Base-by-base conservation (phyloP, 1,140 invertebrate species). In the Probaryconus sp. region DNA sequence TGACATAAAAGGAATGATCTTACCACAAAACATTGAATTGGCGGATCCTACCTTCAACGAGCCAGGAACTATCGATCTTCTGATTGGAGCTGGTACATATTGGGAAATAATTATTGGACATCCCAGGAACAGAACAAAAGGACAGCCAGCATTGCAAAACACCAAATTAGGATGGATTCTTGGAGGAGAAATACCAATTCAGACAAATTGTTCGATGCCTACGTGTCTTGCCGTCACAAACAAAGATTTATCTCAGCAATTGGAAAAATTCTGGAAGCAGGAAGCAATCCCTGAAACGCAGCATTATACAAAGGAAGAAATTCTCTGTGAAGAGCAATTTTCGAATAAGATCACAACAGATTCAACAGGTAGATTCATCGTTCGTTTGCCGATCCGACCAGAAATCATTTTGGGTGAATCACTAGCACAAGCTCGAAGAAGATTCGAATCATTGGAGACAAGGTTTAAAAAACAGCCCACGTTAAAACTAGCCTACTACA, bases 231-330 rank as follows among this genome's bases (percentile, higher is more conserved):
- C 33, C 5, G 31, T 51, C 5, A 38, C 48, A 10, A 51, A 51
- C 26, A 2, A 51, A 0, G 10, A 26, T n/a, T 35, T 51, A 16
- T 51, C 48, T 6, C 45, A 48, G n/a, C 28, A 38, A 3, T 10
- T 37, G 1, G 33, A 51, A 38, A 20, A 21, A 14, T 51, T 51
- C 20, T 51, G 48, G 33, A 38, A 13, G 16, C 48, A 51, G 7
- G 33, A 51, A 16, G 6, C 18, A 0, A 26, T 51, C 11, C 10
- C 48, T n/a, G 33, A 51, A 13, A 37, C 16, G 1, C 11, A 37
- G n/a, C 6, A 51, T 24, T 16, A 51, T 9, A 38, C 45, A 38
- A 47, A 28, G 13, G 43, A 31, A 31, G 45, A 48, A 10, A 13
- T 6, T 10, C 28, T 31, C 31, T 48, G 45, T 33, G 45, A 48